These are phyloP conservation scores for Anolis sagrei DNA, from an alignment of 2,113 vertebrate species.

Conservation along the genomic window DNA sequence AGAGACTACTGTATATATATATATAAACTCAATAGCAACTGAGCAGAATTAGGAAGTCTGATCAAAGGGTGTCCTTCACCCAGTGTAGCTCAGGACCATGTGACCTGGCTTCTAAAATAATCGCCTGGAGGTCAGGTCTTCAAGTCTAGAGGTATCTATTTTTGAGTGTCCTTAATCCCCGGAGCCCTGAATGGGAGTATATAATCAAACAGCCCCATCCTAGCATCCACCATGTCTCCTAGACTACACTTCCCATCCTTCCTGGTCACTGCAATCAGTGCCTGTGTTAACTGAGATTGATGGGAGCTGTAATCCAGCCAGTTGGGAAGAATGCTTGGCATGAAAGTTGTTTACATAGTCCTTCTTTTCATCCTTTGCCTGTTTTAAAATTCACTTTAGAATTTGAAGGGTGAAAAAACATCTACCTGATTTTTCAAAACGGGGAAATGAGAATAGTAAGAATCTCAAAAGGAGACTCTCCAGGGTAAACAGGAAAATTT, in stretches of 20 bases:
- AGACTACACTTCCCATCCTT: not conserved
- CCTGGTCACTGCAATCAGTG: not conserved
- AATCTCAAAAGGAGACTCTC: conserved; percentile 55
- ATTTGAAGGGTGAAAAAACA: conserved; percentile 41
- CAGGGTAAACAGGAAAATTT: conserved; percentile 55
- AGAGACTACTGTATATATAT: no score
- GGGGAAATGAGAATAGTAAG: conserved; percentile 37
- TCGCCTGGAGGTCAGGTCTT: conserved; percentile 55
- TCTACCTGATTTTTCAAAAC: not conserved
- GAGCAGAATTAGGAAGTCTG: not conserved
- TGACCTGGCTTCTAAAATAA: conserved; percentile 44
- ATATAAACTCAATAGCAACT: not conserved
- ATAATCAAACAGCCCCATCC: conserved; percentile 39
- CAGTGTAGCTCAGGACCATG: conserved; percentile 10
- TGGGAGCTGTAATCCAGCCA: not conserved
- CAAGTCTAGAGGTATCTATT: conserved; percentile 57
- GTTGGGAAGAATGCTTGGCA: conserved; percentile 21
- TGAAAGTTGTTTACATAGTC: not conserved
- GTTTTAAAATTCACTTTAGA: conserved; percentile 21
- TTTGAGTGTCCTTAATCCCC: conserved; percentile 66
- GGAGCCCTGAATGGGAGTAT: conserved; percentile 63
- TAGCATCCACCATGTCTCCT: not conserved
- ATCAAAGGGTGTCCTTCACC: conserved; percentile 11
- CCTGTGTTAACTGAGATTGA: not conserved
- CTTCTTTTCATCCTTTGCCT: not conserved